Conservation (phyloP, 2,888 invertebrate species). For the Apotomis capreana region DNA sequence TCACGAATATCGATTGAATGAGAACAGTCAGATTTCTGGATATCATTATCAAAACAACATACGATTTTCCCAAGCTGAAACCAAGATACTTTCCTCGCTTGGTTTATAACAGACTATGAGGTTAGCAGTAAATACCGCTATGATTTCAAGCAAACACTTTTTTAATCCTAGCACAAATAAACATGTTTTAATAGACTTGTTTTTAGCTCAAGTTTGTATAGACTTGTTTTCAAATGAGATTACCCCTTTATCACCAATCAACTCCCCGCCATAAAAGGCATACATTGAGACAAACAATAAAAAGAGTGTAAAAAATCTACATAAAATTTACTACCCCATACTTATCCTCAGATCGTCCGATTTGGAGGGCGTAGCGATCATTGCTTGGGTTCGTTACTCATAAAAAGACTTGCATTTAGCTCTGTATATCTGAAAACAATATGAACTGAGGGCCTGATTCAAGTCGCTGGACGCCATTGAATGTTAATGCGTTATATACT, state of each 20-base stretch:
- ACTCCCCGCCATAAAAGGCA: conserved; percentile 24
- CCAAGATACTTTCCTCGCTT: too few species aligned
- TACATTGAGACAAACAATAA: conserved; percentile 36
- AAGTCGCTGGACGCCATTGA: too few species aligned
- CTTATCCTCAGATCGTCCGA: conserved; percentile 13
- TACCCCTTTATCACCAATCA: conserved; percentile 35
- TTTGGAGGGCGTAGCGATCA: neutral
- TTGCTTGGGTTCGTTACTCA: neutral
- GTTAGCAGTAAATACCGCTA: too few species aligned
- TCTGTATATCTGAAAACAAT: too few species aligned
- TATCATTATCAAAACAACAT: too few species aligned
- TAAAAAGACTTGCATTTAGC: neutral
- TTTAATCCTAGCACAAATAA: neutral
- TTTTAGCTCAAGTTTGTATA: neutral
- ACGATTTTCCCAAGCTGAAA: too few species aligned
- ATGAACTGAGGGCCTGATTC: too few species aligned
- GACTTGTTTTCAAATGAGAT: conserved; percentile 30
- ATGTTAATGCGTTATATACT: too few species aligned
- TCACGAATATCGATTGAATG: too few species aligned
- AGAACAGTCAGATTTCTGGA: too few species aligned
- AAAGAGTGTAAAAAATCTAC: conserved; percentile 35
- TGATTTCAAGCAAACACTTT: too few species aligned
- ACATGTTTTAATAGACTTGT: neutral
- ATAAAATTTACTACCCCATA: conserved; percentile 31
- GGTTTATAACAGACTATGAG: too few species aligned